Conservation (phyloP, 2,797 vertebrate species). For the Synanceia verrucosa region DNA sequence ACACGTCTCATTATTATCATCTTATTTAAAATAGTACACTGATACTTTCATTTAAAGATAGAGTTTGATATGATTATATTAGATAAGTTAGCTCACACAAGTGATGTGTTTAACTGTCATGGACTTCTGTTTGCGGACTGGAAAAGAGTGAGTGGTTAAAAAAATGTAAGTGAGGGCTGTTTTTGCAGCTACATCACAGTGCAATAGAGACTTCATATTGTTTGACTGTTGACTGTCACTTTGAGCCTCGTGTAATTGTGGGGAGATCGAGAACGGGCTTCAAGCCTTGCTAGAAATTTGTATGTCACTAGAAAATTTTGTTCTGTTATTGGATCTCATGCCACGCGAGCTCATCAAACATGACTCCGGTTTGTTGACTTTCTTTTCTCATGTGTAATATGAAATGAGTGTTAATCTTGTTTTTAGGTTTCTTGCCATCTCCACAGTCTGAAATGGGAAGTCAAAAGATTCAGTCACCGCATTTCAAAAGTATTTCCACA, state of each 20-base stretch:
- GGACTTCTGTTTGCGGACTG: conserved; percentile 57
- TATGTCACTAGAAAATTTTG: conserved; percentile 34
- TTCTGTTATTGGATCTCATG: conserved; percentile 46
- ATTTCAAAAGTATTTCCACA: conserved; percentile 10
- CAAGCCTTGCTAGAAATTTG: conserved; percentile 47
- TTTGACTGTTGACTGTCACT: conserved; percentile 63
- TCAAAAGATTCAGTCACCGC: background rate
- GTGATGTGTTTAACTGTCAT: conserved; percentile 37
- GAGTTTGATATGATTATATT: conserved; percentile 53
- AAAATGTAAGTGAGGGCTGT: conserved; percentile 52
- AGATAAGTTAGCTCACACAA: conserved; percentile 49
- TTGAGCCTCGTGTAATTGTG: conserved; percentile 57
- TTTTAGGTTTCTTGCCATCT: conserved; percentile 16
- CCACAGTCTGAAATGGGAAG: conserved; percentile 11
- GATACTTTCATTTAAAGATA: conserved; percentile 73
- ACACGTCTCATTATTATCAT: conserved; percentile 54
- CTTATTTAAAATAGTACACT: conserved; percentile 79
- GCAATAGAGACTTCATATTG: conserved; percentile 76
- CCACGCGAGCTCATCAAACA: conserved; percentile 44
- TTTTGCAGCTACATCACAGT: conserved; percentile 66
- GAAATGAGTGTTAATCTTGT: conserved; percentile 9
- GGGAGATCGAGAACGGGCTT: conserved; percentile 34
- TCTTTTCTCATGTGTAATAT: conserved; percentile 20
- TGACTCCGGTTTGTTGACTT: conserved; percentile 36
- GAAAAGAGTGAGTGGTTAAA: conserved; percentile 41